Base-by-base conservation (phyloP, 1,140 invertebrate genomes). In the Whitmania pigra region DNA sequence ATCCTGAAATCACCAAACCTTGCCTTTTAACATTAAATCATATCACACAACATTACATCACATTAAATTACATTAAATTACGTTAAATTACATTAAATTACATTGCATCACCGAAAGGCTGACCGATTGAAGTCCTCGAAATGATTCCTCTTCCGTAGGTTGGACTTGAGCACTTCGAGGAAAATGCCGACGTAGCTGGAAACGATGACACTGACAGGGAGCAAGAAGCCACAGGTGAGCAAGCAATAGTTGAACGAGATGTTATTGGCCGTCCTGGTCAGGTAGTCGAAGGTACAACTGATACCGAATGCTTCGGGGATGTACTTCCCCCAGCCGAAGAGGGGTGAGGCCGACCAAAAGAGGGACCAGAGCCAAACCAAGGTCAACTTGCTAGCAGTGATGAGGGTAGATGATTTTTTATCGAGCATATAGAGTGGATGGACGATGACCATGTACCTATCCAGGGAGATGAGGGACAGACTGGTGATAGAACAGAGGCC, bases 361-460 rank as follows among this genome's bases (percentile, higher is more conserved):
- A 72, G 25, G 31, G 72, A 27, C 68, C 71, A 73, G 13, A 31
- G 15, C 72, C 72, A 73, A 4, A 87, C 84, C 0, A 89, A 71
- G 3, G 88, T 53, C 69, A 90, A 87, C 74, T 86, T 83, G 0
- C 88, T 69, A 22, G 89, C 76, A 11, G 89, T 88, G 60, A 84
- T 83, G 31, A 86, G 87, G 66, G 85, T 86, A 2, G 87, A 88
- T 74, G 90, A 85, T 27, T 67, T 27, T 63, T 63, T 75, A 9
- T 57, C 25, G 18, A 72, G 55, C 2, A 63, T 63, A 0, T 77
- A 78, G 15, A 83, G 75, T 0, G 84, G 84, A 57, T 80, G 78
- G 5, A 91, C 89, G 76, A 93, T 93, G 57, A 92, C 90, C 76
- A 89, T 90, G 83, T 91, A 92, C 73, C 90, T 83, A 78, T 92